A percentile compares a stretch with the other conserved stretches of the same genome.
Evolutionary conservation across 2,797 vertebrate species (phyloP).

Genomic region (Eutrigla gurnardus): DNA sequence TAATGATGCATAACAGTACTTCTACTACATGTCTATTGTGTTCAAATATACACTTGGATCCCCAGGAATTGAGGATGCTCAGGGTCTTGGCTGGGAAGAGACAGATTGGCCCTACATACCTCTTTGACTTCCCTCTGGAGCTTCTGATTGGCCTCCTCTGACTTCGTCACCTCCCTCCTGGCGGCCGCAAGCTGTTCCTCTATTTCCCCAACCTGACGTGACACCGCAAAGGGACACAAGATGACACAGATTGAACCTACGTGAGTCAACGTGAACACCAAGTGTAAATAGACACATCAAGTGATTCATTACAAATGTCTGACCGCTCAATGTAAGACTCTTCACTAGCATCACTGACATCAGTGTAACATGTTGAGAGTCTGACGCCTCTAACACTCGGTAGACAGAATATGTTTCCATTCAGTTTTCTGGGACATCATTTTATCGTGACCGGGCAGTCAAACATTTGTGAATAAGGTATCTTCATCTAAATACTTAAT

Average conservation of each 20-base stretch:
- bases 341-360: slow-evolving; percentile 17
- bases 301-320: slow-evolving; percentile 41
- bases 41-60: slow-evolving; percentile 48
- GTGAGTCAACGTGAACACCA: slow-evolving; percentile 51
- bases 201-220: slow-evolving; percentile 90
- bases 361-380: slow-evolving; percentile 17
- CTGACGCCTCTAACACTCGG: slow-evolving; percentile 2
- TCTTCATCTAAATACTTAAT: not conserved
- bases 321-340: slow-evolving; percentile 26
- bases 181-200: slow-evolving; percentile 94
- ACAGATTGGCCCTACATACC: slow-evolving; percentile 82
- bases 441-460: not conserved
- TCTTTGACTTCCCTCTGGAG: slow-evolving; percentile 95
- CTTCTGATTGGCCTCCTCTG: slow-evolving; percentile 93
- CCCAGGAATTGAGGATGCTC: slow-evolving; percentile 28
- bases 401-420: not conserved
- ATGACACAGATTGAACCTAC: slow-evolving; percentile 58
- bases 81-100: slow-evolving; percentile 61
- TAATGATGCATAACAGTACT: slow-evolving; percentile 24
- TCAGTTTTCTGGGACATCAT: not conserved
- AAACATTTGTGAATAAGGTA: not conserved
- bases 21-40: slow-evolving; percentile 28
- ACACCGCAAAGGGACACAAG: slow-evolving; percentile 52
- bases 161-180: slow-evolving; percentile 93
- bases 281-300: slow-evolving; percentile 42